phyloP scores from a whole-genome alignment of 2,888 invertebrate species.

The Yponomeuta cagnagella region DNA sequence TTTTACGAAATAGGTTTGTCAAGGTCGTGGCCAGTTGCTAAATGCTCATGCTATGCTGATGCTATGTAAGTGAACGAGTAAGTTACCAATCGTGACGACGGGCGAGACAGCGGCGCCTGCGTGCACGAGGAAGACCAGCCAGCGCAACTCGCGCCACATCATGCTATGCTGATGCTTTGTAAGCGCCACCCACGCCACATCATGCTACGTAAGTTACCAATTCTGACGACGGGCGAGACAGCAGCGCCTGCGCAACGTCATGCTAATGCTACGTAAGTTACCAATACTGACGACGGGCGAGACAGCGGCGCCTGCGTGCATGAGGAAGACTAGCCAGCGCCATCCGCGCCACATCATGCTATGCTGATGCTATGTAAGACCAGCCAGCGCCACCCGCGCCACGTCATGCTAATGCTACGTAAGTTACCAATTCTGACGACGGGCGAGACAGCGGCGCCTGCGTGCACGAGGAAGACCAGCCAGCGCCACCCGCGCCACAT shows the following conservation, averaged over 20 bases:
- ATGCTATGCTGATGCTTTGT: background rate
- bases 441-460: conserved; percentile 51
- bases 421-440: conserved; percentile 68
- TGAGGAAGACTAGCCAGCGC: background rate
- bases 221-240: conserved; percentile 58
- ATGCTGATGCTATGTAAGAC: no score
- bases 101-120: conserved; percentile 51
- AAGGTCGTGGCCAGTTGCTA: no score
- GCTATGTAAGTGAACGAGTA: no score
- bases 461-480: background rate
- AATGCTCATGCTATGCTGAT: no score
- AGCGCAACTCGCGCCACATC: conserved; percentile 7
- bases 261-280: conserved; percentile 21
- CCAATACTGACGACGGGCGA: conserved; percentile 72
- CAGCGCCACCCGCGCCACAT: conserved; percentile 14
- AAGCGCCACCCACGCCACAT: no score
- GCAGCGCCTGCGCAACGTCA: background rate
- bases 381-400: background rate
- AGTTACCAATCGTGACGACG: conserved; percentile 68
- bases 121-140: background rate
- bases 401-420: background rate
- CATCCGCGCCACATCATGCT: no score
- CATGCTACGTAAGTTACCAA: conserved; percentile 28
- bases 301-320: conserved; percentile 32
- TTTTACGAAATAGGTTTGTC: no score